A percentile compares a stretch with the other conserved stretches of the same genome.
Evolutionary conservation across 2,888 invertebrate species (phyloP).

Genomic region (Spisula subtruncata): DNA sequence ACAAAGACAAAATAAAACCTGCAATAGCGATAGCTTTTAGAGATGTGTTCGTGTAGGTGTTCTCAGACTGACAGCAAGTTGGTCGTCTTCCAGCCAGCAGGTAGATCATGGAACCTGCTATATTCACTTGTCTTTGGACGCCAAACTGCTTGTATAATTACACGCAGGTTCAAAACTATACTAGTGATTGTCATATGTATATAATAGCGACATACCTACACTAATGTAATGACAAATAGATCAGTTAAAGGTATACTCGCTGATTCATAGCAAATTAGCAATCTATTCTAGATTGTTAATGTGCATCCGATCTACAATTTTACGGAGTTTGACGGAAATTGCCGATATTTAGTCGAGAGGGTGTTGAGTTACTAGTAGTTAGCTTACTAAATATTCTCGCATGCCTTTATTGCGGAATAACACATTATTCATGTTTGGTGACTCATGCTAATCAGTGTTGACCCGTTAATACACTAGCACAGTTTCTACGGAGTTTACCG

Average conservation of each 20-base stretch:
- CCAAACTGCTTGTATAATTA: constrained; percentile 33
- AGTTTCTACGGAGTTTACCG: not conserved
- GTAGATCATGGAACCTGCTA: constrained; percentile 41
- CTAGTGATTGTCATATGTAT: constrained; percentile 45
- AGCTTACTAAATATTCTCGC: not conserved
- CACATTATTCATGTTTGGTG: not conserved
- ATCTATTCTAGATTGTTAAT: not conserved
- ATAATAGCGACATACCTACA: constrained; percentile 32
- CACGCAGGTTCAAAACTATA: constrained; percentile 34
- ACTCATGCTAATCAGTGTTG: too few relatives aligned
- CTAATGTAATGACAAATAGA: constrained; percentile 27
- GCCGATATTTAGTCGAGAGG: not conserved
- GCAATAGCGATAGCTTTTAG: not conserved
- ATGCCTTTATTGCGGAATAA: not conserved
- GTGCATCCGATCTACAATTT: not conserved
- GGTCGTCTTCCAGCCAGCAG: constrained; percentile 34
- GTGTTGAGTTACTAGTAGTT: not conserved
- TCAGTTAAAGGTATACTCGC: not conserved
- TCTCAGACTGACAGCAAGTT: constrained; percentile 26
- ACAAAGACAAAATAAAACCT: not conserved
- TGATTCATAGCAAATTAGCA: not conserved
- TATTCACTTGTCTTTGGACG: constrained; percentile 42
- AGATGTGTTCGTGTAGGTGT: not conserved
- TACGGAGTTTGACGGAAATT: not conserved
- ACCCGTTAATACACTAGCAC: too few relatives aligned